Conservation (phyloP, 1,140 invertebrate genomes). For the Prorops nasuta region DNA sequence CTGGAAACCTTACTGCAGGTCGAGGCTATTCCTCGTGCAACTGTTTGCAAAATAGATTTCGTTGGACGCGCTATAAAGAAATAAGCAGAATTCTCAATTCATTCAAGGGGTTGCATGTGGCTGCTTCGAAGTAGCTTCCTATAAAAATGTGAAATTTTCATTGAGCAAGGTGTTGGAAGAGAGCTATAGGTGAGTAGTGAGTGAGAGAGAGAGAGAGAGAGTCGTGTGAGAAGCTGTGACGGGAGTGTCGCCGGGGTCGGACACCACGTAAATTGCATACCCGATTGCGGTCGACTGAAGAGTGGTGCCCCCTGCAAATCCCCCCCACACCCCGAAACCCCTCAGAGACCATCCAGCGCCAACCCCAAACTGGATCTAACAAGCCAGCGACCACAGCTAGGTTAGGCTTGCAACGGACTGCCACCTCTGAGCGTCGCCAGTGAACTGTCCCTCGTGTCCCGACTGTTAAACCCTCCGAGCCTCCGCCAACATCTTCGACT, state of each 20-base stretch:
- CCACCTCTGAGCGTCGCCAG: slow-evolving; percentile 30
- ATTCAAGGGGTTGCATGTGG: no score
- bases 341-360: slow-evolving; percentile 14
- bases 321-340: slow-evolving; percentile 2
- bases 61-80: no score
- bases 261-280: slow-evolving; percentile 47
- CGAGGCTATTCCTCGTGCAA: background rate
- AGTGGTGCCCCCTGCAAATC: slow-evolving; percentile 24
- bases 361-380: slow-evolving; percentile 43
- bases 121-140: no score
- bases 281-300: slow-evolving; percentile 42
- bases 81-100: no score
- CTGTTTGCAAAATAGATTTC: no score
- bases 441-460: slow-evolving; percentile 29
- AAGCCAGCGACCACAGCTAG: slow-evolving; percentile 38
- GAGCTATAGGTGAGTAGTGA: background rate
- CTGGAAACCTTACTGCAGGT: slow-evolving; percentile 21
- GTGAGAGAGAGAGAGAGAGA: slow-evolving; percentile 2
- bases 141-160: no score
- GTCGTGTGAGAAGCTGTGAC: background rate
- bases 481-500: no score
- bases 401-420: slow-evolving; percentile 30
- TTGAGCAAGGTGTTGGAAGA: slow-evolving; percentile 11
- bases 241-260: slow-evolving; percentile 34
- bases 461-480: slow-evolving; percentile 14